Evolutionary conservation across 1,140 invertebrate species (phyloP), one percentile per base, ranked within the genome.

Genomic region (Cardiocondyla obscurior): DNA sequence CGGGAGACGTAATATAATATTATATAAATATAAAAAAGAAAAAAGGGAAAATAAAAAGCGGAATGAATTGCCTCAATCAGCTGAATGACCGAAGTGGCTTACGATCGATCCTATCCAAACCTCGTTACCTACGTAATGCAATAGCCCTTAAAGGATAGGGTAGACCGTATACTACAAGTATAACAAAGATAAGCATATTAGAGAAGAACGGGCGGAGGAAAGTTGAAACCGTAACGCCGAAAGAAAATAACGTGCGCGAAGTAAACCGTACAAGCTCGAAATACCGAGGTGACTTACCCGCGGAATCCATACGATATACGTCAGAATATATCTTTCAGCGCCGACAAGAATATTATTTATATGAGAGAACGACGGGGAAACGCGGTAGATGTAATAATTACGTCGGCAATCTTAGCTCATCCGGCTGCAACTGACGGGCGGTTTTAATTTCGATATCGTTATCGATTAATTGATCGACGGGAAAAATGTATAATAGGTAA

Each of bases 41-140:
- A n/a, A n/a, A n/a, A n/a, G n/a, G n/a, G n/a, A n/a, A n/a, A n/a
- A n/a, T n/a, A 60, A 1, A 22, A 62, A 49, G 30, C 19, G 33
- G 7, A 10, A 72, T 30, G n/a, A 42, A 60, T 22, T 44, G 25
- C 22, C 65, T 62, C 39, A 42, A 19, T 42, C 16, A 51, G 55
- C 6, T 36, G 12, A 22, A 25, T 57, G 53, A 33, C 33, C 70
- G 36, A 33, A 51, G 49, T 81, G 25, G 25, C 60, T 85, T 65
- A 72, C 65, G 30, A 81, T 81, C 62, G 84, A 85, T 85, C 28
- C 22, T 51, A 67, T 44, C 67, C 22, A 81, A 81, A 85, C 62
- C 58, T 85, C 67, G 69, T 85, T 85, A 85, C 49, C 42, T 67
- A 36, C 74, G 83, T 81, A 85, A 85, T 58, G 44, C 25, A 81